Conservation (phyloP, 2,113 vertebrate genomes). For the Cyphomyrus plagiostoma region DNA sequence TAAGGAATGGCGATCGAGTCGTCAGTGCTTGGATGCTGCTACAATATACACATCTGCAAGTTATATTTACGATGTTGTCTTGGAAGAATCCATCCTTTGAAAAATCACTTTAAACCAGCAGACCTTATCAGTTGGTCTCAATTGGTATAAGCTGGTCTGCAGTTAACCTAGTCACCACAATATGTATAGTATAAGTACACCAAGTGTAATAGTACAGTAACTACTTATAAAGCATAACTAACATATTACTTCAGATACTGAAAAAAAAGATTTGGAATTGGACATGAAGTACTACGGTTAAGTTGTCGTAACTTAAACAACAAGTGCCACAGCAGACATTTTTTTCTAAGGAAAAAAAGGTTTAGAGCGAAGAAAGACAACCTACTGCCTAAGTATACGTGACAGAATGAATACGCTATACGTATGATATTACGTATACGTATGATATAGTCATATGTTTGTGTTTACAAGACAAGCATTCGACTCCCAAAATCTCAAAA, state of each 20-base stretch:
- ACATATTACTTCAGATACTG: not conserved
- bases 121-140: slow-evolving; percentile 9
- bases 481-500: not conserved
- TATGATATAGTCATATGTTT: not conserved
- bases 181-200: not conserved
- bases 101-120: not conserved
- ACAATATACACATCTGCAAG: not conserved
- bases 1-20: slow-evolving; percentile 28
- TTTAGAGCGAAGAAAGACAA: not conserved
- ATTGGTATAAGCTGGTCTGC: not conserved
- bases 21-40: not conserved
- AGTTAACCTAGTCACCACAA: not conserved
- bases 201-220: not conserved
- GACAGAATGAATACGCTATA: not conserved
- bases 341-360: not conserved
- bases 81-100: not conserved
- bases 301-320: not conserved
- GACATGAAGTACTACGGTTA: not conserved
- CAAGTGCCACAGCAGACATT: not conserved
- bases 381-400: not conserved
- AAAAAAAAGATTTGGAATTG: not conserved
- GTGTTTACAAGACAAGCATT: not conserved
- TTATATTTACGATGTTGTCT: not conserved
- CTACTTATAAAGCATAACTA: not conserved
- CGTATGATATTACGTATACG: not conserved